These are phyloP conservation scores for Diadophis punctatus DNA, from an alignment of 2,113 vertebrate genomes.

Conservation along the genomic window DNA sequence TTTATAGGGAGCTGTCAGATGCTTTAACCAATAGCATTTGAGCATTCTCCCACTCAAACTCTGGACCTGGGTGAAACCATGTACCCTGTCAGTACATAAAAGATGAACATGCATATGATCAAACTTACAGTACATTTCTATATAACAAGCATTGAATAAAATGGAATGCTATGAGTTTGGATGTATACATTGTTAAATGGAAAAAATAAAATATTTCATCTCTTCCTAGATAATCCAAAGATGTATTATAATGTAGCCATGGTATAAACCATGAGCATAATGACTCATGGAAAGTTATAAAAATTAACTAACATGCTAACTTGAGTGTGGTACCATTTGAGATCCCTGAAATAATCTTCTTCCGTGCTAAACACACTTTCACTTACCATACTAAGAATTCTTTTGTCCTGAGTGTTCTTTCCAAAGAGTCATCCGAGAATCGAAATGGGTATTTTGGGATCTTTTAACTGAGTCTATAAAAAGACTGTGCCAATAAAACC, in stretches of 20 bases:
- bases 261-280: background rate
- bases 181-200: background rate
- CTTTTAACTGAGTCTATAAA: slow-evolving; percentile 64
- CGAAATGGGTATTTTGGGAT: slow-evolving; percentile 57
- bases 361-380: slow-evolving; percentile 45
- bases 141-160: background rate
- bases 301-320: background rate
- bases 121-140: background rate
- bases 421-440: slow-evolving; percentile 42
- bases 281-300: background rate
- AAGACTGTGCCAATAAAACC: slow-evolving; percentile 62
- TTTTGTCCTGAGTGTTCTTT: slow-evolving; percentile 49
- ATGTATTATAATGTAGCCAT: background rate
- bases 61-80: no score
- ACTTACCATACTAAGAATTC: slow-evolving; percentile 30
- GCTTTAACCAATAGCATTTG: no score
- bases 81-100: no score
- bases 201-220: background rate
- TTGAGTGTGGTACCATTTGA: slow-evolving; percentile 6
- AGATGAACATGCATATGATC: background rate
- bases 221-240: background rate
- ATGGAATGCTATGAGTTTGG: background rate
- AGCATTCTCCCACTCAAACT: no score
- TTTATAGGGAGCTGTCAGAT: no score
- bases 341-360: slow-evolving; percentile 36